Conservation (phyloP, 2,113 vertebrate genomes). For the Sebastes schlegelii region DNA sequence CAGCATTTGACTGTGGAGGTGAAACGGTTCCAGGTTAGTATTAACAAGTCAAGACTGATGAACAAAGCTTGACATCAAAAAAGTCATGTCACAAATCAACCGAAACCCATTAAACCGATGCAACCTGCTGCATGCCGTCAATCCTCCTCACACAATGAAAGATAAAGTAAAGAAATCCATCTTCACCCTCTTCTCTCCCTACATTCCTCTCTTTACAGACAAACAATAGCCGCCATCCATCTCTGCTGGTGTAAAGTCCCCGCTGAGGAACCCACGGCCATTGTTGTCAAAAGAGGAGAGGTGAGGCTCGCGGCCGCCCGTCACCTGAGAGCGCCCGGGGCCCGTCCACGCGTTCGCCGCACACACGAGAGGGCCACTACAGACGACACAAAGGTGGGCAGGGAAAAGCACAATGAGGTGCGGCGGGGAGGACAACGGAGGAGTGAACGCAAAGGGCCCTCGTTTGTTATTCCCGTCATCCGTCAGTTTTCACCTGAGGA, state of each 20-base stretch:
- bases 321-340: conserved; percentile 75
- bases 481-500: conserved; percentile 57
- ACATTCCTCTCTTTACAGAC: conserved; percentile 46
- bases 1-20: neutral
- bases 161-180: conserved; percentile 56
- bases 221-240: conserved; percentile 65
- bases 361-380: conserved; percentile 62
- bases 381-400: conserved; percentile 54
- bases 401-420: conserved; percentile 57
- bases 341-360: conserved; percentile 58
- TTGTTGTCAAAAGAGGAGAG: conserved; percentile 73
- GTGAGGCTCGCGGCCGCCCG: conserved; percentile 58
- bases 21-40: neutral
- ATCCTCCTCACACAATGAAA: conserved; percentile 23
- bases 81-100: neutral
- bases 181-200: conserved; percentile 43
- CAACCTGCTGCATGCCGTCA: conserved; percentile 3
- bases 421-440: conserved; percentile 40
- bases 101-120: conserved; percentile 9
- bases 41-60: neutral
- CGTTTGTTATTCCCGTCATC: conserved; percentile 50
- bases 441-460: conserved; percentile 31
- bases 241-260: conserved; percentile 56
- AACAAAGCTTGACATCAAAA: neutral
- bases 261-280: conserved; percentile 47